Conservation (phyloP, 2,888 invertebrate species). For the Therioaphis trifolii region DNA sequence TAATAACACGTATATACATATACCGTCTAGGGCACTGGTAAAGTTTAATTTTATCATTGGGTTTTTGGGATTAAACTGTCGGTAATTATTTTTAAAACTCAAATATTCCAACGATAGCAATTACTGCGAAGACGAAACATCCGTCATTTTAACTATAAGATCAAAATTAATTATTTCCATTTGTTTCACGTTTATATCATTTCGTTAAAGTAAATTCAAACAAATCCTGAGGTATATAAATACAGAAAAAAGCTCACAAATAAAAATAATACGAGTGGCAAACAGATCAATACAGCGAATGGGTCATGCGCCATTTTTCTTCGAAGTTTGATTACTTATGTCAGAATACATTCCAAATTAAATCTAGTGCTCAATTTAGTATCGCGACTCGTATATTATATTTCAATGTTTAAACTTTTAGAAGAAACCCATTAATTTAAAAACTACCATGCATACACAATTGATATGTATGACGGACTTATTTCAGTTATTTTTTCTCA, state of each 20-base stretch:
- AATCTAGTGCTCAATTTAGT: conserved; percentile 32
- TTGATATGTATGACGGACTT: no score
- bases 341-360: conserved; percentile 40
- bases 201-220: conserved; percentile 21
- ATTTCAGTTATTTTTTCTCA: no score
- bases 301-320: conserved; percentile 40
- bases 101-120: conserved; percentile 11
- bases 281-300: conserved; percentile 38
- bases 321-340: conserved; percentile 45
- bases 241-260: neutral
- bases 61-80: no score
- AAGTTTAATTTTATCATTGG: no score
- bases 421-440: conserved; percentile 30
- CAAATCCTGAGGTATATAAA: neutral
- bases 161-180: conserved; percentile 21
- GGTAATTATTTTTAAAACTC: neutral
- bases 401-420: conserved; percentile 32
- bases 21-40: no score
- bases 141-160: neutral
- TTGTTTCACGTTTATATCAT: conserved; percentile 26
- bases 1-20: no score
- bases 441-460: neutral
- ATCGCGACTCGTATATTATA: conserved; percentile 1
- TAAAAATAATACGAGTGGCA: conserved; percentile 23
- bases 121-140: neutral